These are phyloP conservation scores for Marcusenius ussheri DNA, from an alignment of 2,113 vertebrate genomes.

Conservation along the genomic window DNA sequence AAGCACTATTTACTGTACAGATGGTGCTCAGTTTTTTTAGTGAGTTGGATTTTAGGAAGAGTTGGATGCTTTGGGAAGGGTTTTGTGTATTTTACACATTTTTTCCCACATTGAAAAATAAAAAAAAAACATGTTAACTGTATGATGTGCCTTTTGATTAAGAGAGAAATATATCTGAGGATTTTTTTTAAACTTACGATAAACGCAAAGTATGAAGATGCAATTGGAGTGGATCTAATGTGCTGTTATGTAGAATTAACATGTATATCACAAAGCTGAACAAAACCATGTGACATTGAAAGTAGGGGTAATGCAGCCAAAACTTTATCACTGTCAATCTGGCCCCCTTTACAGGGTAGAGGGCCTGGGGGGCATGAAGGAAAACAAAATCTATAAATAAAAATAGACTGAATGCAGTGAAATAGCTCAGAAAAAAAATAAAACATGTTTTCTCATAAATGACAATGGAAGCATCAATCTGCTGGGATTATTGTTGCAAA, in stretches of 20 bases:
- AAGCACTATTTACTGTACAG: background rate
- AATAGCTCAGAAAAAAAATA: background rate
- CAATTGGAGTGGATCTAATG: background rate
- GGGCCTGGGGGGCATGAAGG: background rate
- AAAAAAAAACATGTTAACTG: background rate
- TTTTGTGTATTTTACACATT: background rate
- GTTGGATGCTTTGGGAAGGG: background rate
- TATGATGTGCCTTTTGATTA: background rate
- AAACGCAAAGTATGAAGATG: background rate
- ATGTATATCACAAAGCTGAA: background rate
- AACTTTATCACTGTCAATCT: background rate
- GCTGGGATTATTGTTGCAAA: background rate
- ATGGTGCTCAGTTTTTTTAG: background rate
- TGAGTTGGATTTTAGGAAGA: background rate
- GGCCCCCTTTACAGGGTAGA: background rate
- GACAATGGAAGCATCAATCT: background rate
- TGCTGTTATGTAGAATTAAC: background rate
- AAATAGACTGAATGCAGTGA: background rate
- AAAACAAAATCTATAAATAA: background rate
- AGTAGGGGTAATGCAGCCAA: background rate
- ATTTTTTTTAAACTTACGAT: background rate
- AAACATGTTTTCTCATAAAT: background rate
- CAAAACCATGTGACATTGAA: background rate
- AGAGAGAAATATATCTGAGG: background rate
- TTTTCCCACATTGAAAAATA: background rate